phyloP scores from a whole-genome alignment of 2,888 invertebrate species.

The Limenitis camilla region DNA sequence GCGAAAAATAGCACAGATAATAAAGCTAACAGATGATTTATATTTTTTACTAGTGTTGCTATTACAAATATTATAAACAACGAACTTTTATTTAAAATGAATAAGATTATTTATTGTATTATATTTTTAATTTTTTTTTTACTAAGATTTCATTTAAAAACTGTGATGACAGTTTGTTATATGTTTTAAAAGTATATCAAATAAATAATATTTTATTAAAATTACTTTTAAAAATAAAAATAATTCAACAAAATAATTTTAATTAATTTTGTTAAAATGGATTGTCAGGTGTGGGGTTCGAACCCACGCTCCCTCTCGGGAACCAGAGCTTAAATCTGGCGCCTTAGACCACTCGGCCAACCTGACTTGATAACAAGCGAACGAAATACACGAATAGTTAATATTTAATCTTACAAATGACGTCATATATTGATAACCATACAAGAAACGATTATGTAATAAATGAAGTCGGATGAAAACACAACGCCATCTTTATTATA shows the following conservation, averaged over 20 bases:
- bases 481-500: no score
- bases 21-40: no score
- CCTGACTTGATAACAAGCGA: conserved; percentile 63
- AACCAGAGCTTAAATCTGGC: conserved; percentile 89
- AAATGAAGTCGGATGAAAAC: no score
- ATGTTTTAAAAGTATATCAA: background rate
- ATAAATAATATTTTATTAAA: background rate
- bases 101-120: no score
- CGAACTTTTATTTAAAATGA: no score
- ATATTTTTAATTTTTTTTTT: no score
- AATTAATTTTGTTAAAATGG: background rate
- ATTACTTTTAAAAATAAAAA: background rate
- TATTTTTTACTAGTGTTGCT: no score
- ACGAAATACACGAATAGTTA: background rate
- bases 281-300: conserved; percentile 86
- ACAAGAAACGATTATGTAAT: no score
- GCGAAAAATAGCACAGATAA: no score
- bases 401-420: background rate
- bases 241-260: background rate
- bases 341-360: conserved; percentile 89
- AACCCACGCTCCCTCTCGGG: conserved; percentile 88
- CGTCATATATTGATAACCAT: background rate
- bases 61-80: no score
- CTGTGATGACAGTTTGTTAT: no score
- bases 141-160: no score